Conservation (phyloP, 2,888 invertebrate genomes). For the Andricus curvator region DNA sequence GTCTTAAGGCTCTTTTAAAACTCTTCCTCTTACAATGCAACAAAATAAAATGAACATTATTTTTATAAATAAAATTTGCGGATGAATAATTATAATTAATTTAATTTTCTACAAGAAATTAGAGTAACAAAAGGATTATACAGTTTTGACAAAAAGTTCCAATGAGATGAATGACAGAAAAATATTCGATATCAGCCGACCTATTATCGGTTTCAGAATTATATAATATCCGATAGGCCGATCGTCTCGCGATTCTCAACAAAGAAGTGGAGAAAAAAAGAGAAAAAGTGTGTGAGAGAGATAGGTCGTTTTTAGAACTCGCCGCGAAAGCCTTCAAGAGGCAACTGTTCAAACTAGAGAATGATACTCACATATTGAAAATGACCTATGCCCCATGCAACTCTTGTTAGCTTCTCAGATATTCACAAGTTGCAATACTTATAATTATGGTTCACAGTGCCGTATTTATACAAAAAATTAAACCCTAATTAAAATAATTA, state of each 20-base stretch:
- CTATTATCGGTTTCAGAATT: neutral
- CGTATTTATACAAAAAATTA: neutral
- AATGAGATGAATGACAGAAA: neutral
- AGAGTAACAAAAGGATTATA: neutral
- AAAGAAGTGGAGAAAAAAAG: neutral
- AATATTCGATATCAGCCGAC: constrained; percentile 14
- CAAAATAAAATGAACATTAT: neutral
- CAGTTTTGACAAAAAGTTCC: neutral
- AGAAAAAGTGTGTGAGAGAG: neutral
- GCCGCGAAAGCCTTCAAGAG: constrained; percentile 29
- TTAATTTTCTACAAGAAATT: neutral
- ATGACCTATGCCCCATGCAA: constrained; percentile 53
- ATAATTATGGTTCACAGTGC: constrained; percentile 16
- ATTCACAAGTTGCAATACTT: constrained; percentile 19
- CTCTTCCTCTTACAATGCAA: neutral
- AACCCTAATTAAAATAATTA: too few species aligned
- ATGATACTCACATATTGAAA: constrained; percentile 49
- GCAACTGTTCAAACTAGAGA: constrained; percentile 48
- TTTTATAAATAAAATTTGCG: neutral
- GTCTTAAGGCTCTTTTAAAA: too few species aligned
- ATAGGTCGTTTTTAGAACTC: constrained; percentile 17
- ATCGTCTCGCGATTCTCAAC: neutral
- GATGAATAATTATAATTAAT: neutral
- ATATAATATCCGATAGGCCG: neutral
- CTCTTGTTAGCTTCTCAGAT: constrained; percentile 44